Conservation (phyloP, 2,797 vertebrate species). For the Coregonus ussuriensis region DNA sequence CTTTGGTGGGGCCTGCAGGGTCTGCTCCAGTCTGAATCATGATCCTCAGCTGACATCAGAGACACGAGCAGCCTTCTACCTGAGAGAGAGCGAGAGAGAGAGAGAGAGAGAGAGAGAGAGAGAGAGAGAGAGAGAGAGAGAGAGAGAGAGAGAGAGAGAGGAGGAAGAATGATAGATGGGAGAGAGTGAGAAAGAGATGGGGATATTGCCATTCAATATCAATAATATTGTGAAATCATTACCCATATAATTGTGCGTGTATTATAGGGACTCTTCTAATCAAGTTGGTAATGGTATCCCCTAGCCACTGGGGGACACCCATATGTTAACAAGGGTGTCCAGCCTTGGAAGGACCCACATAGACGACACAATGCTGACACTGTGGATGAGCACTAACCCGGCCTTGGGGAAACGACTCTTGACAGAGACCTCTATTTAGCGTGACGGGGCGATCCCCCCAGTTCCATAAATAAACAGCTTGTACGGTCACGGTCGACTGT, state of each 20-base stretch:
- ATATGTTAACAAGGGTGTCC: background rate
- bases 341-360: background rate
- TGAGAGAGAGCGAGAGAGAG: conserved; percentile 27
- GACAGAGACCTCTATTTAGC: conserved; percentile 11
- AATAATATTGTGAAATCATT: background rate
- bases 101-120: conserved; percentile 34
- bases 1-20: conserved; percentile 79
- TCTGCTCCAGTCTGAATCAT: conserved; percentile 86
- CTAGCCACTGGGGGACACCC: background rate
- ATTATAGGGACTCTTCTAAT: background rate
- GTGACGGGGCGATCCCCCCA: background rate
- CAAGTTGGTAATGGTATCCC: background rate
- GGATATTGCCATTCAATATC: background rate
- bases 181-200: background rate
- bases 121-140: background rate
- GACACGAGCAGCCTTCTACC: conserved; percentile 22
- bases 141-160: background rate
- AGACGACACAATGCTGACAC: background rate
- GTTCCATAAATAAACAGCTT: conserved; percentile 17
- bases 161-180: background rate
- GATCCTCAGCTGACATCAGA: conserved; percentile 70
- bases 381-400: background rate
- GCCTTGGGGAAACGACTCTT: conserved; percentile 4
- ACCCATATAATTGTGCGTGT: background rate
- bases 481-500: conserved; percentile 16